These are phyloP conservation scores for Tragelaphus eurycerus DNA, from an alignment of 2,797 vertebrate species.

Conservation along the genomic window DNA sequence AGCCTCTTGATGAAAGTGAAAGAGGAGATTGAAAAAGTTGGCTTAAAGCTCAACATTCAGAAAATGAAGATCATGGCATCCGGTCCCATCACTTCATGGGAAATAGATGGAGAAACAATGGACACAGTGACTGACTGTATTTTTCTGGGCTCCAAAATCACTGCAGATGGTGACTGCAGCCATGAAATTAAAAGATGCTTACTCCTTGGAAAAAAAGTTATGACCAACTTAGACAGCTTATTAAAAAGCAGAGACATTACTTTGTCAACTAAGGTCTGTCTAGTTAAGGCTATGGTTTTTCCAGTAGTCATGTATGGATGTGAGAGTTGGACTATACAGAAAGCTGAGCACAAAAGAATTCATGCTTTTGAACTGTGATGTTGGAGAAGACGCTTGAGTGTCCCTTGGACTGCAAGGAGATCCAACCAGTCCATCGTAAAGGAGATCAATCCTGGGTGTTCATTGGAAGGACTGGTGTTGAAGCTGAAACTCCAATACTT, in stretches of 20 bases:
- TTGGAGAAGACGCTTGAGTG: background rate
- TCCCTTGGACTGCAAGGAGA: background rate
- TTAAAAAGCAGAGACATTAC: background rate
- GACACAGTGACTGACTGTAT: background rate
- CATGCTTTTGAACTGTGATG: background rate
- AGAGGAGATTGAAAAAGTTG: background rate
- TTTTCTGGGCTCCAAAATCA: fast-evolving
- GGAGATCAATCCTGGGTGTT: background rate
- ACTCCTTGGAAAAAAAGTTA: background rate
- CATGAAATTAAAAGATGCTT: background rate
- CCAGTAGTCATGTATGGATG: background rate
- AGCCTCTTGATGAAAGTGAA: background rate
- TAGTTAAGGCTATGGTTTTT: background rate
- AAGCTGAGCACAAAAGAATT: background rate
- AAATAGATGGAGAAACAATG: background rate
- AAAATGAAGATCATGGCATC: background rate
- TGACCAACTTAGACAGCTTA: background rate
- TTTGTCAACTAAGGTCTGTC: fast-evolving
- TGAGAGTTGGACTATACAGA: background rate
- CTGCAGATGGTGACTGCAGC: background rate
- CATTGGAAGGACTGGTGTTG: background rate
- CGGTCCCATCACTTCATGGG: background rate
- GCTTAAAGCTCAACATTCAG: background rate
- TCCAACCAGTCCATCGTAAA: background rate
- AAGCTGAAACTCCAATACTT: background rate